Evolutionary conservation across 2,113 vertebrate species (phyloP).

Genomic region (Trematocara stigmaticum): DNA sequence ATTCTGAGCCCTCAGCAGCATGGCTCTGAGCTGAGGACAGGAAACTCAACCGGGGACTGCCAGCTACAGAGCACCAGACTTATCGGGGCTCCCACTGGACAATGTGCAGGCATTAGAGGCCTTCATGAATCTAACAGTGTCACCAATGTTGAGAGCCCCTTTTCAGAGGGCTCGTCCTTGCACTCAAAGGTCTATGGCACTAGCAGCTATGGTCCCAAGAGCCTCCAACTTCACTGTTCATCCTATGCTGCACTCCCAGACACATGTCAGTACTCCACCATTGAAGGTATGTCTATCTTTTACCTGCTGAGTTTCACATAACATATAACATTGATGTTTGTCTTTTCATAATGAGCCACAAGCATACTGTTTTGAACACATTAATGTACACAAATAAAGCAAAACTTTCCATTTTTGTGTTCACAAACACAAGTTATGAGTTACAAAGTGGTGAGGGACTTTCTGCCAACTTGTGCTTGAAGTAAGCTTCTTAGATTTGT

Average conservation of each 20-base stretch:
- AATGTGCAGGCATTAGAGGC: conserved; percentile 47
- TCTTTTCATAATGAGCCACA: not conserved
- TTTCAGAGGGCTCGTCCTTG: conserved; percentile 63
- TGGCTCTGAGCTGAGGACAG: conserved; percentile 60
- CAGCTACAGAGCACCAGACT: conserved; percentile 63
- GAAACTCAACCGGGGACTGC: conserved; percentile 63
- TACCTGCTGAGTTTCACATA: not conserved
- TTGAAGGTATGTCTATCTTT: conserved; percentile 77
- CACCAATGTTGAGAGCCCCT: conserved; percentile 56
- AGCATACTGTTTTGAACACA: not conserved
- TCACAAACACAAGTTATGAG: not conserved
- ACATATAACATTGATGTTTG: not conserved
- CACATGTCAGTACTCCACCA: conserved; percentile 78
- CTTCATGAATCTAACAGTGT: conserved; percentile 63
- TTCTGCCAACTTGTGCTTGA: not conserved
- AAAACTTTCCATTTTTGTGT: not conserved
- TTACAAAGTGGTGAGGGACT: not conserved
- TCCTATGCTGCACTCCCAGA: conserved; percentile 75
- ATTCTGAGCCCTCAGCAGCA: conserved; percentile 62
- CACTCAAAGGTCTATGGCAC: conserved; percentile 75
- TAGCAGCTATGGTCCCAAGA: conserved; percentile 75
- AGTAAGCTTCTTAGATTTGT: not conserved
- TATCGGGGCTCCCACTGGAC: conserved; percentile 37
- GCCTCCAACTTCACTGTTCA: conserved; percentile 79
- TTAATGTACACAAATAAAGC: not conserved